phyloP scores from a whole-genome alignment of 2,888 invertebrate genomes.

The Cremastobaeus sp. region DNA sequence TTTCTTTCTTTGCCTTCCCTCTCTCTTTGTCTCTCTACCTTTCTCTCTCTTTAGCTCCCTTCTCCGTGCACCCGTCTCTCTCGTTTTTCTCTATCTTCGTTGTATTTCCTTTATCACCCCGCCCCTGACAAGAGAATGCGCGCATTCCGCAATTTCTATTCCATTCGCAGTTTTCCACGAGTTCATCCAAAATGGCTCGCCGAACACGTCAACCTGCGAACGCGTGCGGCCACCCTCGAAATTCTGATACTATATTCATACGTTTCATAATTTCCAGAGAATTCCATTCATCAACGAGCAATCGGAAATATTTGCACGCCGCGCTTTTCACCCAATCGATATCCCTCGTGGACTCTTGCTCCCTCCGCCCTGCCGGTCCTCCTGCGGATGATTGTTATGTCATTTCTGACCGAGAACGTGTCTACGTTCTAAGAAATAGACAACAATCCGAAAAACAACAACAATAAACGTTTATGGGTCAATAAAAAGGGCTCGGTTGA shows the following conservation, averaged over 20 bases:
- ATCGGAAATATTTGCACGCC: constrained; percentile 40
- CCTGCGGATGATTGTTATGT: constrained; percentile 23
- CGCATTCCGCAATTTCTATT: constrained; percentile 43
- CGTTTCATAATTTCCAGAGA: constrained; percentile 49
- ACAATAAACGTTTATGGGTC: no score
- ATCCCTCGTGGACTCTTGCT: not conserved
- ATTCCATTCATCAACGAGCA: constrained; percentile 48
- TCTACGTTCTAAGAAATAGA: no score
- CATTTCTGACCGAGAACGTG: no score
- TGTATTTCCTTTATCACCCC: not conserved
- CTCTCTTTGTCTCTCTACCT: not conserved
- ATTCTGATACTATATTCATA: constrained; percentile 41
- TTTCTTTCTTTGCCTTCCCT: not conserved
- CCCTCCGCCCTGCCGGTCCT: not conserved
- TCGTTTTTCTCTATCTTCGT: not conserved
- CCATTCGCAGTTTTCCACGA: constrained; percentile 41
- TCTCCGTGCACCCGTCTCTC: not conserved
- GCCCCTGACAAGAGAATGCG: constrained; percentile 8
- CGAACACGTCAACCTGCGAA: constrained; percentile 43
- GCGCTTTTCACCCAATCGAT: constrained; percentile 34
- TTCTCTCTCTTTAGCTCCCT: not conserved
- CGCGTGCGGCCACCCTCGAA: constrained; percentile 42
- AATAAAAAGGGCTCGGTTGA: no score
- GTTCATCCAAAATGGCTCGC: constrained; percentile 49
- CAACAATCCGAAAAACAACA: no score